Evolutionary conservation across 2,113 vertebrate genomes (phyloP), one percentile per base, ranked within the genome.

Genomic region (Typhlomys cinereus): DNA sequence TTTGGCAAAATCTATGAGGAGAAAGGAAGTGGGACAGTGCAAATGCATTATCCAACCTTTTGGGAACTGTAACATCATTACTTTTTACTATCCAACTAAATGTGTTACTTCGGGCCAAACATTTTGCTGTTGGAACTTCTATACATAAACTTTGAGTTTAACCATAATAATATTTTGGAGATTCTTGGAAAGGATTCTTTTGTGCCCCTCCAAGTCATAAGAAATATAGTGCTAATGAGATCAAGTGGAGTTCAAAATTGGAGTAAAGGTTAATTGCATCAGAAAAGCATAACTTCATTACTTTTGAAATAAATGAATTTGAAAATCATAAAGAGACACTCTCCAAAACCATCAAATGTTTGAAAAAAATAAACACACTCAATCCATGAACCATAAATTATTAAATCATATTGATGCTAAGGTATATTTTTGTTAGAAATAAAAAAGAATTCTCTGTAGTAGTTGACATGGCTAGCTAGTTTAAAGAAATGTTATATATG

Each of bases 251-350:
- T 71, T 79, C 4, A 88, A 57, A 90, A 12, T 46, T 66, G 69
- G 71, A 88, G 17, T 15, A 67, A 64, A 6, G 25, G 39, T 84
- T 93, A 94, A 94, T 82, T 82, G 20, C 27, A 64, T 75, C 41
- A 88, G 31, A 86, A 79, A 85, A 66, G 14, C 31, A 39, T 64
- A 34, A 61, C 73, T 57, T 57, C 5, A 78, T 76, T 90, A 85
- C 17, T 79, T 92, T 93, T 29, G 8, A 88, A 87, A 85, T 64
- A 90, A 74, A 64, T 74, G 67, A 57, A 4, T 57, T 85, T 88
- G 34, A 85, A 94, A 88, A 90, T 81, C 85, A 90, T 46, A 62
- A 46, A 59, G 14, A 3, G 61, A 44, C 89, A 15, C 15, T 52
- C 57, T 25, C 20, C 13, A 54, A 94, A 85, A 15, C 1, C 5